A percentile compares a stretch with the other conserved stretches of the same genome.
Conservation (phyloP, 30 jellyfish, hydroid and myxozoan species). For the Catostylus mosaicus region DNA sequence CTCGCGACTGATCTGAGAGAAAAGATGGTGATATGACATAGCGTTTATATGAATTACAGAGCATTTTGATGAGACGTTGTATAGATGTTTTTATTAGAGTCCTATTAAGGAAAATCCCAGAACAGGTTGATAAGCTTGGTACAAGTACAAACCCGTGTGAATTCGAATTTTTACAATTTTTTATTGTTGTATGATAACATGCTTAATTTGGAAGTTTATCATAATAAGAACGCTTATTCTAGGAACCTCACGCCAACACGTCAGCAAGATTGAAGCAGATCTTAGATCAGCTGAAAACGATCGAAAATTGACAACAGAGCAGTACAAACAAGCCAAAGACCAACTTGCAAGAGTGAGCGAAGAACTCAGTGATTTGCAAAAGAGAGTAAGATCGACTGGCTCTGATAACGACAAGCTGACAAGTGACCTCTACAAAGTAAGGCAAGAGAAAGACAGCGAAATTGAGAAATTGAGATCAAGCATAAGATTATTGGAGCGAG, state of each 20-base stretch:
- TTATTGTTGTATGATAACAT: no score
- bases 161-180: no score
- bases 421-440: slow-evolving; percentile 75
- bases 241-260: slow-evolving; percentile 43
- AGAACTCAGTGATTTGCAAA: slow-evolving; percentile 74
- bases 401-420: slow-evolving; percentile 78
- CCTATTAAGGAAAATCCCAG: no score
- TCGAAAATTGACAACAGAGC: slow-evolving; percentile 64
- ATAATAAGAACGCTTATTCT: not conserved
- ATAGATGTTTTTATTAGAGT: no score
- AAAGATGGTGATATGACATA: no score
- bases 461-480: slow-evolving; percentile 79
- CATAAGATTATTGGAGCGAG: slow-evolving; percentile 84
- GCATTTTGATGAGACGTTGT: no score
- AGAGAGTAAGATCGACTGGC: slow-evolving; percentile 80
- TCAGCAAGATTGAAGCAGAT: slow-evolving; percentile 74
- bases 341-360: slow-evolving; percentile 61
- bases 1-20: no score
- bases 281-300: slow-evolving; percentile 75
- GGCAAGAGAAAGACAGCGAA: slow-evolving; percentile 96
- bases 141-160: no score
- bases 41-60: no score
- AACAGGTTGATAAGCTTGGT: no score
- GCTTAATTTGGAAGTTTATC: not conserved
- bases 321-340: slow-evolving; percentile 81